Percentiles rank a stretch among this genome's conserved stretches.
Evolutionary conservation across 2,113 vertebrate genomes (phyloP).

Genomic region (Gavialis gangeticus): DNA sequence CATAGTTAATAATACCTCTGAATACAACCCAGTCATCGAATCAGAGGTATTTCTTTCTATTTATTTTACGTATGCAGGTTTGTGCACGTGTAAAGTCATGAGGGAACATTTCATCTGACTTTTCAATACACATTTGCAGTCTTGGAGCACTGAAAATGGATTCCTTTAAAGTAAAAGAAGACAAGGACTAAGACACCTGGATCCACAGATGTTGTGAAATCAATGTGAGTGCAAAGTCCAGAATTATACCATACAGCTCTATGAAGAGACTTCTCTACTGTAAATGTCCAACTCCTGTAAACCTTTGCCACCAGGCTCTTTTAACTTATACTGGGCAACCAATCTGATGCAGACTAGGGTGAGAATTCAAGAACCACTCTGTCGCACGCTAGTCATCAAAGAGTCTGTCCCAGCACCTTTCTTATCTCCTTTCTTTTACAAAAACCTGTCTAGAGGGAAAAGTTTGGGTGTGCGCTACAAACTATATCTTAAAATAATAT

Average conservation of each 20-base stretch:
- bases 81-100: background rate
- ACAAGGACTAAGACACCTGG: background rate
- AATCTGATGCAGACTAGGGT: background rate
- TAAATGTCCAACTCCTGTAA: background rate
- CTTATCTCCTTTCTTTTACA: background rate
- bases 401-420: background rate
- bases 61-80: fast-evolving
- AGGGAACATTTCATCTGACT: background rate
- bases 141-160: background rate
- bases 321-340: background rate
- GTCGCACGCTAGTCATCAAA: background rate
- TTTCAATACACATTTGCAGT: background rate
- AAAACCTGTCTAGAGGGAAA: background rate
- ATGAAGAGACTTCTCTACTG: background rate
- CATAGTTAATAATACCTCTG: background rate
- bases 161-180: background rate
- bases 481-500: background rate
- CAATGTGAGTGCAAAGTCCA: fast-evolving
- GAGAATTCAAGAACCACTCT: background rate
- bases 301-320: background rate
- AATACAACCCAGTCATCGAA: fast-evolving
- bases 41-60: background rate
- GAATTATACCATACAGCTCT: background rate
- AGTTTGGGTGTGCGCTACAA: background rate
- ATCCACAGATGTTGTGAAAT: background rate